Percentiles rank a stretch among this genome's conserved stretches.
Conservation (phyloP, 2,888 invertebrate species). For the Erebia epiphron region DNA sequence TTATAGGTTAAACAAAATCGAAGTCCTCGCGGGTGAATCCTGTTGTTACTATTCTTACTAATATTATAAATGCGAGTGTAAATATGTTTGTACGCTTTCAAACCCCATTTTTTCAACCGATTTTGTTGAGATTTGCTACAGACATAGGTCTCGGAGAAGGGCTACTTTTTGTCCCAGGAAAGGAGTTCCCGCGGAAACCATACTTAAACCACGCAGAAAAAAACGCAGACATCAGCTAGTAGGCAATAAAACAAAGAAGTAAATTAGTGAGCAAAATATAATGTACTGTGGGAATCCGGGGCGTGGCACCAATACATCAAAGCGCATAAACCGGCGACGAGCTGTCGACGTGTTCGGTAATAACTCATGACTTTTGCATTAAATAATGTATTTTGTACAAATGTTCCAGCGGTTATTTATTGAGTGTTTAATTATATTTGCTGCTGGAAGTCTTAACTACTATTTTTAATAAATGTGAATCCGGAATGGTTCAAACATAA, state of each 20-base stretch:
- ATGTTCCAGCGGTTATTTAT: not conserved
- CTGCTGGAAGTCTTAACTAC: not conserved
- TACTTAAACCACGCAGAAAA: not conserved
- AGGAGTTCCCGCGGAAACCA: no score
- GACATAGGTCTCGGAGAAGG: no score
- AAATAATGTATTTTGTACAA: not conserved
- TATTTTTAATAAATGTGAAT: no score
- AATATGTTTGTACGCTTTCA: no score
- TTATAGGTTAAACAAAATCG: no score
- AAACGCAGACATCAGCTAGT: not conserved
- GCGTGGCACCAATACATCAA: constrained; percentile 9
- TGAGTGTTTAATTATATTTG: not conserved
- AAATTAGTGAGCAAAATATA: not conserved
- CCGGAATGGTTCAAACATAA: no score
- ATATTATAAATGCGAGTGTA: no score
- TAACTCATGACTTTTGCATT: constrained; percentile 30
- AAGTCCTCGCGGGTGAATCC: no score
- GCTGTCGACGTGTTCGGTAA: constrained; percentile 29
- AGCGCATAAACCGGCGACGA: constrained; percentile 24
- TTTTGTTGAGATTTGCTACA: no score
- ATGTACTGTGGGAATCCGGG: not conserved
- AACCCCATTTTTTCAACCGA: no score
- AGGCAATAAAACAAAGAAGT: not conserved
- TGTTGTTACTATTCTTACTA: no score
- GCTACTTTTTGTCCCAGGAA: no score